Evolutionary conservation across 1,140 invertebrate species (phyloP).

Genomic region (Danaus melanippus): DNA sequence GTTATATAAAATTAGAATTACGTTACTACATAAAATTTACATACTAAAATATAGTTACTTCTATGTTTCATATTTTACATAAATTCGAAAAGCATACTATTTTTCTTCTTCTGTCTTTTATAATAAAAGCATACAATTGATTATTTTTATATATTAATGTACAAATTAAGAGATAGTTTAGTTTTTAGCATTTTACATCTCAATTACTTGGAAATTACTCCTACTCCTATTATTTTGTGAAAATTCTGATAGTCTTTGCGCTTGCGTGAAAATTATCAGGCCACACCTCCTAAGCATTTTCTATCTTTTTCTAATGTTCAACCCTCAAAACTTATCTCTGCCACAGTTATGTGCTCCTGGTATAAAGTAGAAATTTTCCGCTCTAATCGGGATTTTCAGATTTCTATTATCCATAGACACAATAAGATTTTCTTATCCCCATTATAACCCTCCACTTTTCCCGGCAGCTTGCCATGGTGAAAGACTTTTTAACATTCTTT

Average conservation of each 20-base stretch:
- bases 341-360: conserved; percentile 38
- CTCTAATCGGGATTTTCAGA: conserved; percentile 67
- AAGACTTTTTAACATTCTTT: conserved; percentile 15
- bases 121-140: too few relatives aligned
- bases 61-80: too few relatives aligned
- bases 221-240: too few relatives aligned
- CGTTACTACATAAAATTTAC: too few relatives aligned
- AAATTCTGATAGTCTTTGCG: conserved; percentile 19
- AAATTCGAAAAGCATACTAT: too few relatives aligned
- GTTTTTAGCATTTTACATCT: too few relatives aligned
- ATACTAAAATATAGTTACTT: too few relatives aligned
- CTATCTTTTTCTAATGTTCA: conserved; percentile 34
- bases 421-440: conserved; percentile 55
- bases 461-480: conserved; percentile 20
- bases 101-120: too few relatives aligned
- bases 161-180: too few relatives aligned
- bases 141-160: too few relatives aligned
- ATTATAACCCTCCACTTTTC: conserved; percentile 18
- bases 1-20: too few relatives aligned
- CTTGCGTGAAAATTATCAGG: conserved; percentile 39
- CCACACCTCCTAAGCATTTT: conserved; percentile 30
- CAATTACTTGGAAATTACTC: too few relatives aligned
- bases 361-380: conserved; percentile 66
- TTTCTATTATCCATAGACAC: conserved; percentile 44
- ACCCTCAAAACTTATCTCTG: conserved; percentile 11